Conservation (phyloP, 2,888 invertebrate genomes). For the Tenodera sinensis region DNA sequence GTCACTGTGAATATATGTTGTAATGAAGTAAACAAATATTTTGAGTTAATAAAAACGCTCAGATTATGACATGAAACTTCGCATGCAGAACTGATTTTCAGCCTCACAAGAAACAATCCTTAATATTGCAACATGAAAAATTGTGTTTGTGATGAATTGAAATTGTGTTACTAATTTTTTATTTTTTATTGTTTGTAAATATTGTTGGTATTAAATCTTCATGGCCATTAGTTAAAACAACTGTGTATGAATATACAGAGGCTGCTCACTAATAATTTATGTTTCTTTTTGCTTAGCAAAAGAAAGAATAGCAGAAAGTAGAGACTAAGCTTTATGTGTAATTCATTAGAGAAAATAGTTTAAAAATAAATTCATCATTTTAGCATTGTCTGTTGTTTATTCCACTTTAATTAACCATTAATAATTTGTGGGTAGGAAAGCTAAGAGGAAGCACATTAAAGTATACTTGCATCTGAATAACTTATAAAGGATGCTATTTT, state of each 20-base stretch:
- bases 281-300: not conserved
- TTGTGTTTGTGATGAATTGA: not conserved
- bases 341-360: not conserved
- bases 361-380: not conserved
- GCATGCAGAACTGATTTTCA: not conserved
- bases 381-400: not conserved
- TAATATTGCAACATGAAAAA: not conserved
- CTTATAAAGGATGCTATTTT: not conserved
- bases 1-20: not conserved
- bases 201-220: not conserved
- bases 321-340: not conserved
- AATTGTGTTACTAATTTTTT: not conserved
- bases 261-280: not conserved
- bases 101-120: not conserved
- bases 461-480: too few relatives aligned
- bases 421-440: not conserved
- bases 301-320: not conserved
- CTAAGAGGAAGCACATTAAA: not conserved
- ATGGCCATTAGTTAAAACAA: not conserved
- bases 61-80: too few relatives aligned
- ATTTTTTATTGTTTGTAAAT: not conserved
- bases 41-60: too few relatives aligned
- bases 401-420: not conserved
- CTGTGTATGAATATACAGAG: too few relatives aligned
- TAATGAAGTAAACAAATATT: not conserved